These are phyloP conservation scores for Syritta pipiens DNA, from an alignment of 2,888 invertebrate species.

Conservation along the genomic window DNA sequence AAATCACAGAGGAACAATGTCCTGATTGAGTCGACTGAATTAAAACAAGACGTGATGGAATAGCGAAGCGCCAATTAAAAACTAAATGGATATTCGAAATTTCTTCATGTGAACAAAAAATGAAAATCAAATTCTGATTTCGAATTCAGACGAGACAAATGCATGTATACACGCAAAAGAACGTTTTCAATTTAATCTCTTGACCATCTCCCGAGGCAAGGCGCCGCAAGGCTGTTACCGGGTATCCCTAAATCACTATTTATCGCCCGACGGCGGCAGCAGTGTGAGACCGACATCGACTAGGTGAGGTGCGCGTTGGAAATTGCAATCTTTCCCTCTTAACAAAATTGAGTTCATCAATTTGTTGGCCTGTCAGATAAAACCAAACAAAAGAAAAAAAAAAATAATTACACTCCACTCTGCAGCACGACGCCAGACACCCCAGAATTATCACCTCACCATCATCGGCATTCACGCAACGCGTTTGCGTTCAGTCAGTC, in stretches of 20 bases:
- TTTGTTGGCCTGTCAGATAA: conserved; percentile 68
- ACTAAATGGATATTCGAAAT: not conserved
- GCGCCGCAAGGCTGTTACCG: conserved; percentile 33
- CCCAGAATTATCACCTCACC: conserved; percentile 64
- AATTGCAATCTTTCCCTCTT: conserved; percentile 46
- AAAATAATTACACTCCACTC: conserved; percentile 49
- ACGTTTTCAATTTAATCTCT: conserved; percentile 65
- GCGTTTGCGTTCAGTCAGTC: conserved; percentile 37
- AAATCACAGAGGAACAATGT: too few species aligned
- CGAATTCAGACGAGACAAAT: conserved; percentile 36
- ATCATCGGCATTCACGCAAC: conserved; percentile 54
- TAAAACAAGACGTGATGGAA: too few species aligned
- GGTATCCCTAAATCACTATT: conserved; percentile 63
- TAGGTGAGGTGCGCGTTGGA: too few species aligned
- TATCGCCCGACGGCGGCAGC: conserved; percentile 56
- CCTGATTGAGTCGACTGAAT: too few species aligned
- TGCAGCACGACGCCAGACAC: conserved; percentile 45
- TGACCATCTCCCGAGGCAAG: conserved; percentile 33
- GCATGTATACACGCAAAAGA: conserved; percentile 29
- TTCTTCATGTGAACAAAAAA: conserved; percentile 18
- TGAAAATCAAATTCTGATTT: conserved; percentile 56
- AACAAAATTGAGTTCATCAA: conserved; percentile 69
- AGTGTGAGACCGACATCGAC: conserved; percentile 46
- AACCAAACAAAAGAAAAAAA: conserved; percentile 55
- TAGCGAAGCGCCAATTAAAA: too few species aligned